These are phyloP conservation scores for Gavialis gangeticus DNA, from an alignment of 2,113 vertebrate genomes.

Conservation along the genomic window DNA sequence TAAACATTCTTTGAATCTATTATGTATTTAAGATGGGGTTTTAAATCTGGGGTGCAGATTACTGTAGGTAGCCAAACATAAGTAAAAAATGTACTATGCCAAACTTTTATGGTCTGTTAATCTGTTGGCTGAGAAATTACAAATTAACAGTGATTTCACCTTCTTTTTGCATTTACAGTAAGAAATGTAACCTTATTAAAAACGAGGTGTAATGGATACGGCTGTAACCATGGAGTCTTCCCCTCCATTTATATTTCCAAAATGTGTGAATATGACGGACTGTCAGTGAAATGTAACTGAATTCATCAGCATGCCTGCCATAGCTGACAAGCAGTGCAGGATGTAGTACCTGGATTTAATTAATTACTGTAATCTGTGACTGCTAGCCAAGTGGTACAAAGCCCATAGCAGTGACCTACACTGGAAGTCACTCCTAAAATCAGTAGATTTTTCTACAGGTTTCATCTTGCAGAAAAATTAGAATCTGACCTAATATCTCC, in stretches of 20 bases:
- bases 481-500: not conserved
- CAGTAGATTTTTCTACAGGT: not conserved
- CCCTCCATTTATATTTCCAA: not conserved
- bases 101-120: conserved; percentile 53
- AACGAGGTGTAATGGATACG: conserved; percentile 21
- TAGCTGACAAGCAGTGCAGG: fast-evolving
- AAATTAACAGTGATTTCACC: conserved; percentile 43
- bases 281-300: fast-evolving
- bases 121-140: conserved; percentile 28
- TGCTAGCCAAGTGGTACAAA: not conserved
- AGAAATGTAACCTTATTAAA: conserved; percentile 54
- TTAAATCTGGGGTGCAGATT: conserved; percentile 63
- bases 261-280: not conserved
- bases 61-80: conserved; percentile 43
- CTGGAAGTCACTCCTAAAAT: not conserved
- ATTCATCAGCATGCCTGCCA: not conserved
- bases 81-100: conserved; percentile 38
- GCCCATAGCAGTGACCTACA: not conserved
- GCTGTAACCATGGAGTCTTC: conserved; percentile 35
- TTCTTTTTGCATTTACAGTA: conserved; percentile 8
- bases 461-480: not conserved
- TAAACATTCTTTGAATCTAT: conserved; percentile 61
- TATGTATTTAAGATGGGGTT: conserved; percentile 65
- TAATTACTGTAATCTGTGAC: not conserved
- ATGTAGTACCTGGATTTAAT: fast-evolving